phyloP scores from a whole-genome alignment of 37 sponge, comb jelly and placozoan species.

The Oopsacas minuta region DNA sequence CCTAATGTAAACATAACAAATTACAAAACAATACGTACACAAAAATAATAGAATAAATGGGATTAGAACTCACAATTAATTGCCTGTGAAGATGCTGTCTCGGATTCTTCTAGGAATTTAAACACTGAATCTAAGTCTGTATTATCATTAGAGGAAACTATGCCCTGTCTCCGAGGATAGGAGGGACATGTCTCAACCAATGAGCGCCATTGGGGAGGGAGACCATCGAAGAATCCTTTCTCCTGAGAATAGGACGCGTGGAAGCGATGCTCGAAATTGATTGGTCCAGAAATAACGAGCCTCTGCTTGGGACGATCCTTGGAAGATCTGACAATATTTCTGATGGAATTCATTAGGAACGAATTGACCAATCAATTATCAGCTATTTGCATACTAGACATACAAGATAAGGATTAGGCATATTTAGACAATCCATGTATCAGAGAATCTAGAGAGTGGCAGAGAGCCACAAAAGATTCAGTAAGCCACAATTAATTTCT shows the following conservation, averaged over 20 bases:
- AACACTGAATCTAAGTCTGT: background rate
- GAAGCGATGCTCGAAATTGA: conserved; percentile 56
- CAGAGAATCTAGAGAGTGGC: too few relatives aligned
- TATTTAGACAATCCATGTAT: too few relatives aligned
- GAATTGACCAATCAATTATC: too few relatives aligned
- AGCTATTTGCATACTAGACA: too few relatives aligned
- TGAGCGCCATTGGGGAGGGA: conserved; percentile 71
- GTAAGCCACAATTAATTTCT: too few relatives aligned
- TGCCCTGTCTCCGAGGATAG: background rate
- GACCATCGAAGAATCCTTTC: conserved; percentile 25
- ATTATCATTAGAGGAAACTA: background rate
- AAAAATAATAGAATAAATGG: too few relatives aligned
- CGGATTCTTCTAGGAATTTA: background rate
- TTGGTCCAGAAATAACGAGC: conserved; percentile 50
- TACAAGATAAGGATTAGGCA: too few relatives aligned
- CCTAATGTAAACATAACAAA: too few relatives aligned
- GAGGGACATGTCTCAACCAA: conserved; percentile 21
- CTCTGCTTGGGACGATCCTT: background rate
- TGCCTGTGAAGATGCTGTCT: background rate
- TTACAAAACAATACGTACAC: too few relatives aligned
- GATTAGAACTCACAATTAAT: too few relatives aligned
- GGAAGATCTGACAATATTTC: background rate
- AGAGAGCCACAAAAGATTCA: too few relatives aligned
- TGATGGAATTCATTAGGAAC: background rate
- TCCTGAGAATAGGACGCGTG: conserved; percentile 35